These are phyloP conservation scores for Mythimna ferrago DNA, from an alignment of 2,888 invertebrate genomes.

Conservation along the genomic window DNA sequence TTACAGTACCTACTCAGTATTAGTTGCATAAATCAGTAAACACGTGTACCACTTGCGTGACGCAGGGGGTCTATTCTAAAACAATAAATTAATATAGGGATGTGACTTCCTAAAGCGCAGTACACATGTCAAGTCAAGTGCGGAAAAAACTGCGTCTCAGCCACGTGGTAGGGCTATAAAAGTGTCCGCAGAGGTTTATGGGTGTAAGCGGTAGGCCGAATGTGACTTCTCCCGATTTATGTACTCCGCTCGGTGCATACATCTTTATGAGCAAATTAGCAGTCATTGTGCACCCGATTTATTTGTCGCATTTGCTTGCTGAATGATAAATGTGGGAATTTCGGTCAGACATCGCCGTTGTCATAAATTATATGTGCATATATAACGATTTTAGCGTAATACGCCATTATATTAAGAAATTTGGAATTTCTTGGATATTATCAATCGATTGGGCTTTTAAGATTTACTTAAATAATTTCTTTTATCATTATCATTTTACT, in stretches of 20 bases:
- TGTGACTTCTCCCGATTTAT: slow-evolving; percentile 88
- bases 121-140: slow-evolving; percentile 89
- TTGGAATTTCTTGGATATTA: slow-evolving; percentile 19
- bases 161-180: slow-evolving; percentile 90
- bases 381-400: slow-evolving; percentile 61
- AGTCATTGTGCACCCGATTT: slow-evolving; percentile 89
- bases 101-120: slow-evolving; percentile 79
- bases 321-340: slow-evolving; percentile 88
- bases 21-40: slow-evolving; percentile 64
- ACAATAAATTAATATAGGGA: slow-evolving; percentile 87
- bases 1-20: slow-evolving; percentile 48
- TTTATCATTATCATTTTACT: neutral
- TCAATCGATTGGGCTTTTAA: neutral
- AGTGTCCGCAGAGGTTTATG: slow-evolving; percentile 89
- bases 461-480: neutral
- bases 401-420: slow-evolving; percentile 26
- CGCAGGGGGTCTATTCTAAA: slow-evolving; percentile 83
- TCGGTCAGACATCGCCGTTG: slow-evolving; percentile 70
- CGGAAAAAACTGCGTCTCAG: slow-evolving; percentile 85
- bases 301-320: slow-evolving; percentile 79
- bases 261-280: slow-evolving; percentile 90
- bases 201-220: slow-evolving; percentile 89
- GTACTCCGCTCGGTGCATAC: slow-evolving; percentile 85
- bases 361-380: slow-evolving; percentile 66
- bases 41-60: slow-evolving; percentile 65